A percentile compares a stretch with the other conserved stretches of the same genome.
Conservation (phyloP, 2,113 vertebrate species). For the Phocoena phocoena region DNA sequence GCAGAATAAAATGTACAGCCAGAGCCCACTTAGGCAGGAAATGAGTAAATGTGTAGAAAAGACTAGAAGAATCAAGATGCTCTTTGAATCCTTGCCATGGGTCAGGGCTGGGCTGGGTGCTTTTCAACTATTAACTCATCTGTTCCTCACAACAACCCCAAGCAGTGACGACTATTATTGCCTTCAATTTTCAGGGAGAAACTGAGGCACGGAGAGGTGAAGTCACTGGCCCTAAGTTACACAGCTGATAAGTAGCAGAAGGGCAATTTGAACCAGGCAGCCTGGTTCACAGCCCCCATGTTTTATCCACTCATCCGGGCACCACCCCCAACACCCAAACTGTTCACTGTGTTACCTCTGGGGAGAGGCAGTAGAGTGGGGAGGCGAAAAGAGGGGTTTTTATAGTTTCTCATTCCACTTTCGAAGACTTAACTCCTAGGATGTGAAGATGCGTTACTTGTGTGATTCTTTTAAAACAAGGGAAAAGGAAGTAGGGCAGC, state of each 20-base stretch:
- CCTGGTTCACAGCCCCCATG: background rate
- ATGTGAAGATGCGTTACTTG: background rate
- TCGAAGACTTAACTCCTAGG: background rate
- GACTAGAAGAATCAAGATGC: background rate
- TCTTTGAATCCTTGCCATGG: background rate
- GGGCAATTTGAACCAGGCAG: background rate
- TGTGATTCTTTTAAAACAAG: background rate
- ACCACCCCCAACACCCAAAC: background rate
- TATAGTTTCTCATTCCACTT: background rate
- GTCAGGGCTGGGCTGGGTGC: background rate
- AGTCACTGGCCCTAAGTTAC: background rate
- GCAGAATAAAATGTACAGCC: background rate
- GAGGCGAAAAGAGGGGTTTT: background rate
- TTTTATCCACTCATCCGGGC: background rate
- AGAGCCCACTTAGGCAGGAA: background rate
- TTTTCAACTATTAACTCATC: background rate
- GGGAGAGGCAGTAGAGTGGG: background rate
- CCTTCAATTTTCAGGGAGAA: background rate
- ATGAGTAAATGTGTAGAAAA: background rate
- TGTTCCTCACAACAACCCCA: background rate
- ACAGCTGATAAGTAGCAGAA: background rate
- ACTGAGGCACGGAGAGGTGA: background rate
- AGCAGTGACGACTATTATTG: background rate
- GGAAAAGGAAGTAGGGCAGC: too few species aligned
- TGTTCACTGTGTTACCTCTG: background rate